These are phyloP conservation scores for Synanthedon andrenaeformis DNA, from an alignment of 2,888 invertebrate species.

Conservation along the genomic window DNA sequence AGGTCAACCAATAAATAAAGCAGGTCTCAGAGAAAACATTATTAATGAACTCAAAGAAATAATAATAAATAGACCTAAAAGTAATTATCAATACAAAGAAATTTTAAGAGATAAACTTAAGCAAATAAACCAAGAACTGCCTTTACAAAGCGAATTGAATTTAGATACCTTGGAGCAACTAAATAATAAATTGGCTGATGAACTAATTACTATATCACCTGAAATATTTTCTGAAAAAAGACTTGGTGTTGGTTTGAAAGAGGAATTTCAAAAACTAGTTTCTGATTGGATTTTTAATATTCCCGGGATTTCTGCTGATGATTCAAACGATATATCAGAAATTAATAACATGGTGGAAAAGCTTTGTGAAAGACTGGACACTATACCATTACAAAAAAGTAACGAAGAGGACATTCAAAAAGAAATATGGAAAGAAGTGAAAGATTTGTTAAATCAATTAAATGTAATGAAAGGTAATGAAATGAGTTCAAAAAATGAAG, in stretches of 20 bases:
- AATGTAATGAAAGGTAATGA: neutral
- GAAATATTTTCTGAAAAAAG: slow-evolving; percentile 3
- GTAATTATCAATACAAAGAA: slow-evolving; percentile 10
- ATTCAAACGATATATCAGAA: neutral
- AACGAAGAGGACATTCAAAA: slow-evolving; percentile 7
- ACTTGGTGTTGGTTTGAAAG: neutral
- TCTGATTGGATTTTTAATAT: slow-evolving; percentile 10
- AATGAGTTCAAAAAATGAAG: neutral
- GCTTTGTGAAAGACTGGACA: neutral
- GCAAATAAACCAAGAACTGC: neutral
- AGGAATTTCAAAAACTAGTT: slow-evolving; percentile 8
- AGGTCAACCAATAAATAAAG: slow-evolving; percentile 5
- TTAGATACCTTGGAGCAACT: slow-evolving; percentile 5
- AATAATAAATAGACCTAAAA: slow-evolving; percentile 7
- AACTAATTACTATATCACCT: slow-evolving; percentile 8
- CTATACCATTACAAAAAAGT: slow-evolving; percentile 6
- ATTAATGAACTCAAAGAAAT: slow-evolving; percentile 12
- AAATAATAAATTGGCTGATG: slow-evolving; percentile 11
- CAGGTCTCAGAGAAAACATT: slow-evolving; percentile 10
- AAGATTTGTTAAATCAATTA: slow-evolving; percentile 3
- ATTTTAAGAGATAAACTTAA: slow-evolving; percentile 12
- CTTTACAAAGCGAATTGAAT: neutral
- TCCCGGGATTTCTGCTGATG: slow-evolving; percentile 2
- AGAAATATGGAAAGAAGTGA: slow-evolving; percentile 12
- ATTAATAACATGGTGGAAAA: neutral